Percentiles rank a stretch among this genome's conserved stretches.
These are phyloP conservation scores for Rhabdomys dilectus DNA, from an alignment of 2,113 vertebrate species.

Conservation along the genomic window DNA sequence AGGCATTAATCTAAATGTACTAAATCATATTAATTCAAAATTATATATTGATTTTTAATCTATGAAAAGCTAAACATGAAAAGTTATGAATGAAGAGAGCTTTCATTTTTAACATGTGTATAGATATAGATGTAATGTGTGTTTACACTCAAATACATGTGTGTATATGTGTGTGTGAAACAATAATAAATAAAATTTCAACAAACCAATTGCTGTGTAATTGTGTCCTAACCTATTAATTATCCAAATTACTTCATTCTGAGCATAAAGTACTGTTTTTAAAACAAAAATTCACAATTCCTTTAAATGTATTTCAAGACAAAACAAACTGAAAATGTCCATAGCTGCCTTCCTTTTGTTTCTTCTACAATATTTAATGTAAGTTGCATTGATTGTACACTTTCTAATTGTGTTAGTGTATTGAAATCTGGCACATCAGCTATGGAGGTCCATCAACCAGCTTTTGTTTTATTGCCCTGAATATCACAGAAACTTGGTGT, in stretches of 20 bases:
- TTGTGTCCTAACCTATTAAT: background rate
- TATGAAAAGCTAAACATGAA: constrained; percentile 10
- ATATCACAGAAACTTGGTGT: too few relatives aligned
- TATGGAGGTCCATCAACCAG: too few relatives aligned
- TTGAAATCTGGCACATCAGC: too few relatives aligned
- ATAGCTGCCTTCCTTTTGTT: too few relatives aligned
- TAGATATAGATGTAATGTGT: background rate
- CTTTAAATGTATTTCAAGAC: constrained; percentile 30
- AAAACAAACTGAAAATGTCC: constrained; percentile 18
- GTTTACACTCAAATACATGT: background rate
- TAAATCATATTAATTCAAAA: constrained; percentile 18
- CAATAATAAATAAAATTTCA: background rate
- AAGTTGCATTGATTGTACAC: too few relatives aligned
- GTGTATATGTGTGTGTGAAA: background rate
- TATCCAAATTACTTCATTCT: background rate
- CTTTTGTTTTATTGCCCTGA: too few relatives aligned
- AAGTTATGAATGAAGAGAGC: background rate
- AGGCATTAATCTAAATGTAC: constrained; percentile 17
- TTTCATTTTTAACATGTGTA: background rate
- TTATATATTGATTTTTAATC: background rate
- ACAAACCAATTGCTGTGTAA: constrained; percentile 28
- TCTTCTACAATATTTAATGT: too few relatives aligned
- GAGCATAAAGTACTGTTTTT: background rate
- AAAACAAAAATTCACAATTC: constrained; percentile 5
- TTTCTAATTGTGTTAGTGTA: too few relatives aligned